A percentile compares a stretch with the other conserved stretches of the same genome.
These are phyloP conservation scores for Torymus tubicola DNA, from an alignment of 2,888 invertebrate genomes.

Conservation along the genomic window DNA sequence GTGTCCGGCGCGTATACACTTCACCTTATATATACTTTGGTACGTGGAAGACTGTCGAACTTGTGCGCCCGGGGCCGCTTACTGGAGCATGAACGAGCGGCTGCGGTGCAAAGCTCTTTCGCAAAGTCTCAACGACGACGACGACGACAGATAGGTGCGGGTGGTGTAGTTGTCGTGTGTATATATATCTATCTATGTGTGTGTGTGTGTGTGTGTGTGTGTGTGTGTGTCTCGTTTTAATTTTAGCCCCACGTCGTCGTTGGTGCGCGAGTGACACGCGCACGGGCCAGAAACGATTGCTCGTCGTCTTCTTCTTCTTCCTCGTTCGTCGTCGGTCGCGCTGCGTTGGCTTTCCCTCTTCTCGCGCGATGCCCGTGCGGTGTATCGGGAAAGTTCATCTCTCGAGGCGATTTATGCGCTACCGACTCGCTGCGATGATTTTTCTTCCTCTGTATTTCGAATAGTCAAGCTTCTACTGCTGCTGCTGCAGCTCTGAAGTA, in stretches of 20 bases:
- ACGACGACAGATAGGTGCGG: constrained; percentile 45
- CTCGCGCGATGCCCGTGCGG: not conserved
- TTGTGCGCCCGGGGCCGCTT: constrained; percentile 33
- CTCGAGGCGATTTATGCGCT: constrained; percentile 21
- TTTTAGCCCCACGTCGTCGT: constrained; percentile 69
- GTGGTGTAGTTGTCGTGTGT: constrained; percentile 22
- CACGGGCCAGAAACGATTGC: constrained; percentile 24
- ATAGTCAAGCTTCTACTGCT: no score
- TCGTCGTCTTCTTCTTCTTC: no score
- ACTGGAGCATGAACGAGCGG: constrained; percentile 50
- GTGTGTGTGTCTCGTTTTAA: constrained; percentile 69
- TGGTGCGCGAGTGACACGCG: constrained; percentile 11
- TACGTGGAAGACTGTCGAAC: constrained; percentile 56
- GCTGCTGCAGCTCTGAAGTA: no score
- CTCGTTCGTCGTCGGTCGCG: constrained; percentile 9
- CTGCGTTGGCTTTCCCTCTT: constrained; percentile 6
- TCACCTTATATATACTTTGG: no score
- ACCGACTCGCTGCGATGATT: not conserved
- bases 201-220: constrained; percentile 45
- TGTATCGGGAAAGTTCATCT: constrained; percentile 10
- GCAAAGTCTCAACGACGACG: constrained; percentile 41
- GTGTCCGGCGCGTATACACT: no score
- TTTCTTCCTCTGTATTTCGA: no score
- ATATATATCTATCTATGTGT: no score
- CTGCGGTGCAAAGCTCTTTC: constrained; percentile 47